phyloP scores from a whole-genome alignment of 2,888 invertebrate species.

The Xestia rhomboidea region DNA sequence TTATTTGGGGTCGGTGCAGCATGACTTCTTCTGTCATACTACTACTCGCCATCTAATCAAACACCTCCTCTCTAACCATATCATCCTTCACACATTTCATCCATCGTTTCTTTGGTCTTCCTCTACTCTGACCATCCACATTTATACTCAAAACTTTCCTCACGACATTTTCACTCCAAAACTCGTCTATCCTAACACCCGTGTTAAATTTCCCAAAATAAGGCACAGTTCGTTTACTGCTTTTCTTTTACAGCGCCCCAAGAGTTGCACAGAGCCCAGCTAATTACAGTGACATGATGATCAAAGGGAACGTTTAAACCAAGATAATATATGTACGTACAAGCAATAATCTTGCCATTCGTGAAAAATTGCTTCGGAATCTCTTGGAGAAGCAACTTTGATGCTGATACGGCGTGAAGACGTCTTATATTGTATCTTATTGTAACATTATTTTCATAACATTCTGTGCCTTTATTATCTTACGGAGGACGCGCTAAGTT shows the following conservation, averaged over 20 bases:
- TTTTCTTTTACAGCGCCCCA: not conserved
- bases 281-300: conserved; percentile 20
- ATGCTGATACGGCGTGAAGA: not conserved
- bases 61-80: too few species aligned
- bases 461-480: not conserved
- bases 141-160: too few species aligned
- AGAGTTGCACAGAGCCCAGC: conserved; percentile 5
- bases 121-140: too few species aligned
- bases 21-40: too few species aligned
- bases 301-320: conserved; percentile 41
- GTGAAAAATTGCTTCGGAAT: conserved; percentile 19
- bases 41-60: too few species aligned
- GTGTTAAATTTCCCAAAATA: not conserved
- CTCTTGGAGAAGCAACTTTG: conserved; percentile 7
- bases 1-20: too few species aligned
- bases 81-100: too few species aligned
- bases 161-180: too few species aligned
- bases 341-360: conserved; percentile 1
- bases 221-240: not conserved
- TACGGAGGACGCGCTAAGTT: too few species aligned
- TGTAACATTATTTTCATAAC: not conserved
- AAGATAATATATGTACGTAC: conserved; percentile 10
- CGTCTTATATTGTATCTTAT: conserved; percentile 6
- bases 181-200: too few species aligned
- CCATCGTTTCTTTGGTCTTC: too few species aligned